phyloP scores from a whole-genome alignment of 2,797 vertebrate species.

The Peromyscus attwateri region DNA sequence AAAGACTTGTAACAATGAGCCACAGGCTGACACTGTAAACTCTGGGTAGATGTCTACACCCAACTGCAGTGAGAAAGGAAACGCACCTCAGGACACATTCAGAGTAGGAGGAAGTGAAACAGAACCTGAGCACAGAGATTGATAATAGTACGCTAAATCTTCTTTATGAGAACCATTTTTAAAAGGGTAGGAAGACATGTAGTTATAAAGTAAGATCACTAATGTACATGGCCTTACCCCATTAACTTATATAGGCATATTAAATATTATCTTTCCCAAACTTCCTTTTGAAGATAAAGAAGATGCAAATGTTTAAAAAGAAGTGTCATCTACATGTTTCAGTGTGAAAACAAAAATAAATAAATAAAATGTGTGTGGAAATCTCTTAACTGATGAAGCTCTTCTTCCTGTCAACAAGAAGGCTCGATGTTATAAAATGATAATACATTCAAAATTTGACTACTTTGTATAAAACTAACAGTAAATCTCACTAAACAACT shows the following conservation, averaged over 20 bases:
- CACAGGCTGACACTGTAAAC: neutral
- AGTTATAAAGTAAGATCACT: constrained; percentile 66
- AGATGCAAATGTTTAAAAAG: neutral
- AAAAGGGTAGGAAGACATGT: constrained; percentile 41
- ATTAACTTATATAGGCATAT: neutral
- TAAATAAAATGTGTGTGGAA: neutral
- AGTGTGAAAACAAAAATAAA: neutral
- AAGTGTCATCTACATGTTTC: neutral
- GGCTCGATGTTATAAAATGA: neutral
- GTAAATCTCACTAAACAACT: neutral
- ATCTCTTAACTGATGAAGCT: neutral
- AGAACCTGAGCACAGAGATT: neutral
- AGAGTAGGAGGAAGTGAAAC: neutral
- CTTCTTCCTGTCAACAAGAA: neutral
- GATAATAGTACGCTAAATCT: constrained; percentile 40
- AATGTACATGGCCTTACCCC: neutral
- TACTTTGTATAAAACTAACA: neutral
- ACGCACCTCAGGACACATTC: neutral
- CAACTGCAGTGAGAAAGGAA: neutral
- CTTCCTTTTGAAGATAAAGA: neutral
- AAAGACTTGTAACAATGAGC: neutral
- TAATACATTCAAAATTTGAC: neutral
- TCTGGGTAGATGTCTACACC: neutral
- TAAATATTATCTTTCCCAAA: neutral
- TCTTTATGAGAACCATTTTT: constrained; percentile 52